Conservation (phyloP, 37 sponge, comb jelly and placozoan genomes). For the Hexactinellida sp. region DNA sequence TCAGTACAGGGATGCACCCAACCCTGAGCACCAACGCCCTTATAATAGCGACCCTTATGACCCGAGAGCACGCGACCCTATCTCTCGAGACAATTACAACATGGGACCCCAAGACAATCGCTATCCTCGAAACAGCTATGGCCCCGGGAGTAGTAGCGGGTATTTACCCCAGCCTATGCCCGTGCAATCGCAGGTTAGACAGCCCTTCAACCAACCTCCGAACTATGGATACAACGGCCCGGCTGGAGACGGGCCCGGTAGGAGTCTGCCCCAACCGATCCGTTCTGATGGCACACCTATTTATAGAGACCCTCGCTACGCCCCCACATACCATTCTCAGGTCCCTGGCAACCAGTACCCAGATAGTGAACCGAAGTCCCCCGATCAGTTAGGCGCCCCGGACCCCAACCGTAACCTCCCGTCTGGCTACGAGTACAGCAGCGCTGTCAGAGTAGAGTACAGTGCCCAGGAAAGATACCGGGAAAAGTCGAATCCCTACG, state of each 20-base stretch:
- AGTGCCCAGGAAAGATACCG: no score
- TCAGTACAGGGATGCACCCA: background rate
- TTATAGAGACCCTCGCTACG: background rate
- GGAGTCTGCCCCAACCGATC: background rate
- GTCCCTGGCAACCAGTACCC: background rate
- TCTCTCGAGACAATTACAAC: background rate
- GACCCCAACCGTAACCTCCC: background rate
- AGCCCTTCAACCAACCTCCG: background rate
- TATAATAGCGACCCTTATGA: background rate
- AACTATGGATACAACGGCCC: background rate
- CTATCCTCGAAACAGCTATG: background rate
- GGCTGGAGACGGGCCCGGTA: background rate
- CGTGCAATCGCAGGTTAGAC: background rate
- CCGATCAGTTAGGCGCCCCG: background rate
- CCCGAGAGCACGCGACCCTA: background rate
- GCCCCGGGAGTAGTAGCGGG: background rate
- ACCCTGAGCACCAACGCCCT: background rate
- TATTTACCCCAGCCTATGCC: background rate
- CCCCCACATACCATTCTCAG: background rate
- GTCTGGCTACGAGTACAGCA: no score
- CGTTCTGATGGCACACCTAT: background rate
- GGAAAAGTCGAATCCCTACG: no score
- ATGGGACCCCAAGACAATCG: background rate
- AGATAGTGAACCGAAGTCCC: background rate
- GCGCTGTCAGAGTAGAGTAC: no score